Base-by-base conservation (phyloP, 2,888 invertebrate species). In the Lypha dubia region DNA sequence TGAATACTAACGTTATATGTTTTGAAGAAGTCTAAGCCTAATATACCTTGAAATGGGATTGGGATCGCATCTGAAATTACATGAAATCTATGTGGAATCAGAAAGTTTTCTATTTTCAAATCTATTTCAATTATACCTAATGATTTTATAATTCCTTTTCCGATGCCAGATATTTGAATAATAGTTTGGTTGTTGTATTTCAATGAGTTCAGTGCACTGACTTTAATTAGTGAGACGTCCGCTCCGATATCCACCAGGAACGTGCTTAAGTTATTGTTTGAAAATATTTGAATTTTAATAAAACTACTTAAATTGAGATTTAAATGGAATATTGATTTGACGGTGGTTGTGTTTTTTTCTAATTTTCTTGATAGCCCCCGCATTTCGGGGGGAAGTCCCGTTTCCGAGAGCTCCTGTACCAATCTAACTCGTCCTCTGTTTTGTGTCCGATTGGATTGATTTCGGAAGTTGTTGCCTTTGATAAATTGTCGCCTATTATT, bases 281-380 rank as follows among this genome's bases (percentile, higher is more conserved):
- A 1, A 1, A 32, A 32, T 17, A 49, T 3, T 1, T 49, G 41
- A 11, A 49, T 24, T 11, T 38, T 11, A 1, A 38, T 65, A 49
- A 49, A 44, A 24, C 63, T 44, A 24, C 63, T 63, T 22, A 63
- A 41, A 24, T 63, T 63, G 28, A 46, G 46, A 32, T 49, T 49
- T 13, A 65, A 20, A 17, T 65, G 46, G 32, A 65, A 65, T 65
- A 65, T 65, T 46, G n/a, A 35, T 17, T n/a, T n/a, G n/a, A n/a
- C n/a, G n/a, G n/a, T n/a, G n/a, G 1, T 15, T 22, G 41, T 41
- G 15, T 15, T 41, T 41, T 13, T 13, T 41, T 15, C 28, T 49
- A 49, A 49, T 49, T 49, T 65, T 49, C 15, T 1, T 28, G 17
- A 49, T 28, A 15, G 32, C 20, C 20, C 46, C 28, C 44, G 28